These are phyloP conservation scores for Automeris io DNA, from an alignment of 2,888 invertebrate species.

Conservation along the genomic window DNA sequence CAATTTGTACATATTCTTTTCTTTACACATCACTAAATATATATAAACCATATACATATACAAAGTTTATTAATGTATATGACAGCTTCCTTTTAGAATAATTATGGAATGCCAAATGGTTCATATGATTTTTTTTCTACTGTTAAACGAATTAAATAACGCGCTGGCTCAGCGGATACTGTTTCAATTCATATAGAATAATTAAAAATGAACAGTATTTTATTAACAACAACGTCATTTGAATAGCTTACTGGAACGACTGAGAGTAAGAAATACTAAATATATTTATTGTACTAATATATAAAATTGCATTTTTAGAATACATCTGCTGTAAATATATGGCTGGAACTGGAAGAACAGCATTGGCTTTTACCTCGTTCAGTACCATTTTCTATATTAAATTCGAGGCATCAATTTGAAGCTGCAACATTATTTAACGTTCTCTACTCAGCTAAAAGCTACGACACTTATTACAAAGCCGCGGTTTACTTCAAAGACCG, in stretches of 20 bases:
- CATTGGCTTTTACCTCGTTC: constrained; percentile 75
- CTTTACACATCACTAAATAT: no score
- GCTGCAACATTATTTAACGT: constrained; percentile 80
- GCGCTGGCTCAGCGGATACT: no score
- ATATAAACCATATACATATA: no score
- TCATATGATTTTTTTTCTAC: no score
- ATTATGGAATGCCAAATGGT: no score
- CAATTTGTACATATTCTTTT: no score
- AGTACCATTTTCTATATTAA: constrained; percentile 76
- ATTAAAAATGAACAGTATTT: no score
- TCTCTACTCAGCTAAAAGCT: constrained; percentile 83
- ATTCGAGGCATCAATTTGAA: constrained; percentile 78
- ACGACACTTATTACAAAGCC: constrained; percentile 81
- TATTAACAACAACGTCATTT: no score
- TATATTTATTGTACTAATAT: neutral
- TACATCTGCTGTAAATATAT: neutral
- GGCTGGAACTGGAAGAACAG: constrained; percentile 51
- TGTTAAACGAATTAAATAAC: no score
- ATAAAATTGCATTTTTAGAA: neutral
- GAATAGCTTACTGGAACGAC: no score
- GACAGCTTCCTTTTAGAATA: no score
- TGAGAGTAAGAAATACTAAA: neutral
- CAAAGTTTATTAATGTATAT: no score
- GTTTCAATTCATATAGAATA: neutral
- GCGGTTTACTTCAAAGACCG: constrained; percentile 81